phyloP scores from a whole-genome alignment of 2,797 vertebrate species.

The Cyclopterus lumpus region DNA sequence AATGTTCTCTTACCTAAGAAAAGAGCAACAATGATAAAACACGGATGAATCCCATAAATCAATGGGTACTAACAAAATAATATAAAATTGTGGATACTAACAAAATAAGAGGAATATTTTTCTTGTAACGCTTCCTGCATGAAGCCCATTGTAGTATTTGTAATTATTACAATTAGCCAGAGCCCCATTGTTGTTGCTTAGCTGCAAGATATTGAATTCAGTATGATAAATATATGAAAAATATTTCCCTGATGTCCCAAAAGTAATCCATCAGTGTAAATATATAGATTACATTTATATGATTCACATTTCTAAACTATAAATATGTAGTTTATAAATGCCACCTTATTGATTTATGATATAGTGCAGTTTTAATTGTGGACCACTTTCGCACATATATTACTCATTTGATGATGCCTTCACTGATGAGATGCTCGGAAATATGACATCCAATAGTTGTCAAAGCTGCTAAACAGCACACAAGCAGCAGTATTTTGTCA shows the following conservation, averaged over 20 bases:
- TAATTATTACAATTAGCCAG: neutral
- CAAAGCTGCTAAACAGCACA: neutral
- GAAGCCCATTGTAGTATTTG: neutral
- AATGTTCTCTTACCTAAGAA: no score
- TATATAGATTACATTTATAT: slow-evolving; percentile 2
- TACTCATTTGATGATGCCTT: slow-evolving; percentile 14
- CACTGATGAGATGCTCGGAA: neutral
- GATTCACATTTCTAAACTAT: neutral
- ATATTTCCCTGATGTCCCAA: neutral
- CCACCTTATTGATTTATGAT: slow-evolving; percentile 12
- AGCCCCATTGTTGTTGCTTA: slow-evolving; percentile 18
- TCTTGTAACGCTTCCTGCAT: neutral
- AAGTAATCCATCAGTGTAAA: slow-evolving; percentile 2
- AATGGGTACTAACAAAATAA: neutral
- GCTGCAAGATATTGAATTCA: slow-evolving; percentile 30
- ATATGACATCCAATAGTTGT: neutral
- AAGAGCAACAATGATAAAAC: neutral
- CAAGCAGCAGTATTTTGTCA: neutral
- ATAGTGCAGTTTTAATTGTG: neutral
- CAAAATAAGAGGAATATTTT: neutral
- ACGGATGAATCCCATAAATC: neutral
- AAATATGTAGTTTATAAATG: neutral
- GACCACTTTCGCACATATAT: slow-evolving; percentile 1
- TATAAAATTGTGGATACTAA: neutral
- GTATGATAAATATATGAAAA: neutral